phyloP scores from a whole-genome alignment of 1,140 invertebrate species.

The Drosophila kepulauana region DNA sequence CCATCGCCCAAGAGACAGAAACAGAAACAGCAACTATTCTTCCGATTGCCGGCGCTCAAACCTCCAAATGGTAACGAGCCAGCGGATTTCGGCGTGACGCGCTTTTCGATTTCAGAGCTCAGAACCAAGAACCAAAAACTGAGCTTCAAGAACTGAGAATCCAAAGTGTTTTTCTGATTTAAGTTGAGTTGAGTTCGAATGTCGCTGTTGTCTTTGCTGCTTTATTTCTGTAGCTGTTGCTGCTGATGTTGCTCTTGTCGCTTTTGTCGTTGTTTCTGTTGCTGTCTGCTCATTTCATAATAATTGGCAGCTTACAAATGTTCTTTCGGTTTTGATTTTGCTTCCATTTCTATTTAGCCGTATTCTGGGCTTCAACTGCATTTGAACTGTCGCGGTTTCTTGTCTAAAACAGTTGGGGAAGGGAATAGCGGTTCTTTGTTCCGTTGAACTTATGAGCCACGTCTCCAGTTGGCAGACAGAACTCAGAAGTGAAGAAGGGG shows the following conservation, averaged over 20 bases:
- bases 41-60: conserved; percentile 67
- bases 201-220: conserved; percentile 55
- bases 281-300: conserved; percentile 77
- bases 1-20: conserved; percentile 28
- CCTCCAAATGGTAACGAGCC: conserved; percentile 73
- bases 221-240: conserved; percentile 45
- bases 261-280: conserved; percentile 42
- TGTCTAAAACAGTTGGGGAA: background rate
- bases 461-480: conserved; percentile 7
- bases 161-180: conserved; percentile 20
- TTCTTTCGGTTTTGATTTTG: conserved; percentile 77
- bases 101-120: conserved; percentile 58
- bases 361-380: conserved; percentile 21
- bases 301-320: conserved; percentile 83
- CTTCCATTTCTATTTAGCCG: conserved; percentile 53
- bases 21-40: conserved; percentile 46
- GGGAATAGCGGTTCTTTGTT: conserved; percentile 67
- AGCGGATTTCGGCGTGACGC: conserved; percentile 74
- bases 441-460: conserved; percentile 63
- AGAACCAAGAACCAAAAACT: conserved; percentile 4
- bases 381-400: conserved; percentile 51
- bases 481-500: background rate
- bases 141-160: background rate
- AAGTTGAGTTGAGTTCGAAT: conserved; percentile 50
- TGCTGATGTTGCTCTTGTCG: conserved; percentile 19